Base-by-base conservation (phyloP, 2,113 vertebrate species). In the Erythrocercus mccallii region DNA sequence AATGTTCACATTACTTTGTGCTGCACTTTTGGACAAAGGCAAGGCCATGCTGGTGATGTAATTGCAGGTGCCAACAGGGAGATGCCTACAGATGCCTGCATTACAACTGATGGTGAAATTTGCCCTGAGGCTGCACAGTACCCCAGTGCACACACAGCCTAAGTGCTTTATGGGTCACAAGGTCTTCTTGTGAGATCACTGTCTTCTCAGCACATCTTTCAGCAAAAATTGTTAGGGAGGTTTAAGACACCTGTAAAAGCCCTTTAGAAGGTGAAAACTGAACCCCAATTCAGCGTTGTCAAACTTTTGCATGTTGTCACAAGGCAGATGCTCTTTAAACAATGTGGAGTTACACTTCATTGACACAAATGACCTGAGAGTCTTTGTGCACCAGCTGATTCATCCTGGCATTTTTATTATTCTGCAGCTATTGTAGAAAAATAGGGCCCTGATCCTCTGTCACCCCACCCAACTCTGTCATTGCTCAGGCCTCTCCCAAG, bases 161-260 rank as follows among this genome's bases (percentile, higher is more conserved):
- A 8, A 25, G 33, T 40, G 37, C 64, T 57, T 28, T 2, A 2
- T 0, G 2, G 47, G 24, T 33, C 38, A 25, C 28, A 3, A 19
- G 15, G 33, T 77, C 20, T 65, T 80, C 68, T 64, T 76, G 56
- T 54, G 71, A 90, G 31, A 48, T 80, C 45, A 38, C 28, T 1
- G 2, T 47, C 35, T 48, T 84, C 65, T n/a, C 23, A 47, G 51
- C 68, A 68, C 31, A 56, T 64, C 51, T 91, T 91, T 81, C 65
- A 84, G 54, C 38, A 71, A 66, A 58, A 19, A 25, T 64, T 66
- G 23, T 61, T 57, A 44, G 42, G 38, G 30, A 92, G 50, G 9
- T 50, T 81, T 81, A 54, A 70, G 38, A 81, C 24, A 64, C 38
- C 15, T 40, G 1, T 54, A 51, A 74, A 86, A 87, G 24, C 11